phyloP scores from a whole-genome alignment of 1,140 invertebrate species.

The Habropoda laboriosa region DNA sequence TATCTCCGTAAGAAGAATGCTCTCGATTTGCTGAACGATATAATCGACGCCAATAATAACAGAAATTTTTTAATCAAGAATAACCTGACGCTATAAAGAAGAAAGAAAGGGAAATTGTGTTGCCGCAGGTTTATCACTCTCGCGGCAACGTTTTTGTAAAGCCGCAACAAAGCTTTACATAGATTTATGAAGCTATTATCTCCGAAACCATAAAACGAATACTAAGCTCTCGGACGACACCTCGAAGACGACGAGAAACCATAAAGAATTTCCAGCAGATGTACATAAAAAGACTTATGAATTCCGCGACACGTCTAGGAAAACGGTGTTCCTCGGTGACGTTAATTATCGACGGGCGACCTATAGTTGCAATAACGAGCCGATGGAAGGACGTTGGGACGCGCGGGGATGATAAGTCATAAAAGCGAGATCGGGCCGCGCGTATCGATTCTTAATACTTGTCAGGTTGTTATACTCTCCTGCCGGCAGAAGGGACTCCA shows the following conservation, averaged over 20 bases:
- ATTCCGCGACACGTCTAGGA: neutral
- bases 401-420: conserved; percentile 11
- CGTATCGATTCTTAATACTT: conserved; percentile 37
- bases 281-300: neutral
- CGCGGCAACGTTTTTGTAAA: too few species aligned
- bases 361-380: neutral
- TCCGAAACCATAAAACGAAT: too few species aligned
- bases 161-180: too few species aligned
- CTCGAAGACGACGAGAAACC: neutral
- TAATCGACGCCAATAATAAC: too few species aligned
- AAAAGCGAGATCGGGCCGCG: neutral
- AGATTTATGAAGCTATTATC: too few species aligned
- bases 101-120: too few species aligned
- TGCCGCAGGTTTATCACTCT: too few species aligned
- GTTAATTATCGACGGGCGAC: conserved; percentile 22
- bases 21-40: too few species aligned
- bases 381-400: neutral
- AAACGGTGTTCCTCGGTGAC: neutral
- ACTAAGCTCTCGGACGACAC: neutral
- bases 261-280: neutral
- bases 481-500: conserved; percentile 38
- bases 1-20: too few species aligned
- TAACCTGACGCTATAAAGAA: too few species aligned
- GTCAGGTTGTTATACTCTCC: conserved; percentile 42
- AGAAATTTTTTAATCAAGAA: too few species aligned